Evolutionary conservation across 92 coral and sea anemone genomes (phyloP).

Genomic region (Muricea muricata): DNA sequence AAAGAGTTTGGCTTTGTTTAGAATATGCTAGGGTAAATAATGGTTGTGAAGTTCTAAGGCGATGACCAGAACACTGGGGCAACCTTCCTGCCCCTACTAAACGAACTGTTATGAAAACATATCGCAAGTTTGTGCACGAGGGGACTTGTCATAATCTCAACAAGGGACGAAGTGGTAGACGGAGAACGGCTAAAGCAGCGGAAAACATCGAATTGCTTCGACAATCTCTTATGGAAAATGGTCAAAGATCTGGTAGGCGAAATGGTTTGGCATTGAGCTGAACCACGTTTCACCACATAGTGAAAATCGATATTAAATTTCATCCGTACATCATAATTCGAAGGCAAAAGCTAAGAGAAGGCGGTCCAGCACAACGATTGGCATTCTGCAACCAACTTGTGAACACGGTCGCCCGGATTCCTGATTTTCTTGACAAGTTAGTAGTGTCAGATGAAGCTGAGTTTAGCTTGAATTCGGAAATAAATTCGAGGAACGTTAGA

Average conservation of each 20-base stretch:
- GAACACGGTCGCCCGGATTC: no score
- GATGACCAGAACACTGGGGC: background rate
- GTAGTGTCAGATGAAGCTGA: no score
- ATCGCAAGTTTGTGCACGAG: constrained; percentile 2
- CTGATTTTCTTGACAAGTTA: no score
- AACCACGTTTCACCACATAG: background rate
- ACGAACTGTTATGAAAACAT: background rate
- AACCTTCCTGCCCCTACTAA: constrained; percentile 14
- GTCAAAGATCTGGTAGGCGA: background rate
- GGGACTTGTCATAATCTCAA: constrained; percentile 11
- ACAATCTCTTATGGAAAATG: background rate
- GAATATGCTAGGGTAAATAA: background rate
- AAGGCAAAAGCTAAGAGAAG: background rate
- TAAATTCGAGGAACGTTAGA: no score
- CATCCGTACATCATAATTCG: background rate
- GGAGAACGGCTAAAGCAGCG: background rate
- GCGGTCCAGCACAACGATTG: no score
- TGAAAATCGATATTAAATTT: background rate
- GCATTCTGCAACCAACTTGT: no score
- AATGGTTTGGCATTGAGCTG: background rate
- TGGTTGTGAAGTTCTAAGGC: background rate
- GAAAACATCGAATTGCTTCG: constrained; percentile 3
- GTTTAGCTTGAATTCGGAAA: no score
- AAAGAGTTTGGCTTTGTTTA: background rate
- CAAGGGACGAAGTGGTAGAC: constrained; percentile 10